phyloP scores from a whole-genome alignment of 92 coral and sea anemone species.

The Porites rus region DNA sequence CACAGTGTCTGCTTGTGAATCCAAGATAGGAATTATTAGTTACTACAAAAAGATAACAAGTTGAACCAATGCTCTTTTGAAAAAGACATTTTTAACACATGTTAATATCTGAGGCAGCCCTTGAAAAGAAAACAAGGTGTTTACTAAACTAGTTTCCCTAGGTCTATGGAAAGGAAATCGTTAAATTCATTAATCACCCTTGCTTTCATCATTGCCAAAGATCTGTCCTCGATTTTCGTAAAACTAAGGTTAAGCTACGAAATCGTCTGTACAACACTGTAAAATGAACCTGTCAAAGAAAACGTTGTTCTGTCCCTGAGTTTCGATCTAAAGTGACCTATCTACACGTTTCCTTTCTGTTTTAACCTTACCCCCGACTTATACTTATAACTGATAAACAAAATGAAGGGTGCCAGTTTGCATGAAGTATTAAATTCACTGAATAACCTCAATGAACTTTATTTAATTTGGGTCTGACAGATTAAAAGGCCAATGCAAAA shows the following conservation, averaged over 20 bases:
- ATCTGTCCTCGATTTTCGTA: slow-evolving; percentile 18
- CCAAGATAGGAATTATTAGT: not conserved
- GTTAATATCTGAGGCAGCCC: not conserved
- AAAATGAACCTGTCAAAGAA: not conserved
- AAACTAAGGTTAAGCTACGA: not conserved
- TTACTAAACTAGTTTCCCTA: slow-evolving; percentile 14
- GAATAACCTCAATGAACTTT: not conserved
- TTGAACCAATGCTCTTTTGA: not conserved
- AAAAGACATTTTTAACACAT: not conserved
- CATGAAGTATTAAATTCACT: not conserved
- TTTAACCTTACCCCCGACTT: too few species aligned
- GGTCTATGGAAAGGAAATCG: not conserved
- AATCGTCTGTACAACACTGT: not conserved
- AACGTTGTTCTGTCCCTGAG: not conserved
- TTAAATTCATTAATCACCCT: not conserved
- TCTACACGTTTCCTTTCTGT: too few species aligned
- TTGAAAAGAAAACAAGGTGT: slow-evolving; percentile 21
- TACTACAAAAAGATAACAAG: not conserved
- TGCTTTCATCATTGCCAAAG: slow-evolving; percentile 13
- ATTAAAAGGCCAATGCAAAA: slow-evolving; percentile 9
- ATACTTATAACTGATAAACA: not conserved
- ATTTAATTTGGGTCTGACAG: slow-evolving; percentile 12
- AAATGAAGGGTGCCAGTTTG: not conserved
- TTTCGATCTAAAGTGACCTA: not conserved
- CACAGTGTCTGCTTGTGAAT: not conserved